Evolutionary conservation across 2,888 invertebrate genomes (phyloP), one percentile per base, ranked within the genome.

Genomic region (Melitaea athalia): DNA sequence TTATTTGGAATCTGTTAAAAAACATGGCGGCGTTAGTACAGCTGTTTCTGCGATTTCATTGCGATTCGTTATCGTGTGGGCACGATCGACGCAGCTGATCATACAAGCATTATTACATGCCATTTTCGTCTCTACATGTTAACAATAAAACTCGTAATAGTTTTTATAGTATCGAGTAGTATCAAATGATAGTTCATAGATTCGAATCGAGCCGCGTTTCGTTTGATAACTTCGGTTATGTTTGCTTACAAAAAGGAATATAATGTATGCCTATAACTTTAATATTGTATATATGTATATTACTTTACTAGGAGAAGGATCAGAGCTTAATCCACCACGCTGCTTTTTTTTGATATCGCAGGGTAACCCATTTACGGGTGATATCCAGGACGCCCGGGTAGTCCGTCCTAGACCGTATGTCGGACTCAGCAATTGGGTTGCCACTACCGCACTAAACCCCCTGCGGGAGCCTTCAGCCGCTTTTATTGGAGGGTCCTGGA

Each of bases 1-100:
- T 24, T 24, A 2, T 24, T 24, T 24, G 24, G 3, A 24, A 24
- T 24, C 1, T 24, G 24, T 24, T 24, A 24, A 71, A 70, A 75
- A 81, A 82, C 76, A 83, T 80, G 81, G 78, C 77, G 79, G 76
- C 81, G 81, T 83, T 85, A 76, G 81, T 77, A 82, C 88, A 88
- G 88, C 89, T 89, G 87, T 80, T 75, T 76, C 70, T 76, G 77
- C 78, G 75, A 76, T 83, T 79, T 80, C 82, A 77, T 79, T 78
- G 75, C 78, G 75, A 78, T 78, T 79, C 75, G 77, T 78, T 81
- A 80, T 79, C 78, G 75, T 64, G 50, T 57, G 63, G 70, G 64
- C 69, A 74, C 73, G 70, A 74, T 66, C 64, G 53, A 57, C 71
- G 74, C 77, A 77, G 75, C 76, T 76, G 75, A 77, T 72, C 73